Percentiles rank a stretch among this genome's conserved stretches.
Evolutionary conservation across 2,888 invertebrate species (phyloP).

Genomic region (Pharmacophagus antenor): DNA sequence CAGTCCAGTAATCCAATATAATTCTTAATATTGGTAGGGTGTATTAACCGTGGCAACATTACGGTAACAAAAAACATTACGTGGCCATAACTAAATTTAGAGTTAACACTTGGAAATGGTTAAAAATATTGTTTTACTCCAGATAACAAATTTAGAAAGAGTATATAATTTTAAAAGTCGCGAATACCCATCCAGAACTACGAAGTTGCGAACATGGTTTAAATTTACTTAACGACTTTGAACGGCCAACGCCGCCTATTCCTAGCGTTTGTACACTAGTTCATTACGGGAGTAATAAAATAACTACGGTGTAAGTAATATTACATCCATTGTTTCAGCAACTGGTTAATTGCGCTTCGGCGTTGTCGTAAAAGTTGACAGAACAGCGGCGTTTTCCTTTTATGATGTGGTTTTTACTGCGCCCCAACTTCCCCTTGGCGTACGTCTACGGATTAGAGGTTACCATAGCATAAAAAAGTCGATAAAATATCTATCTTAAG

Average conservation of each 20-base stretch:
- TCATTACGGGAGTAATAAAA: background rate
- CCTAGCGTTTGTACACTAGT: background rate
- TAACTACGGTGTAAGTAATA: background rate
- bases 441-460: conserved; percentile 13
- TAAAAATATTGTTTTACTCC: too few species aligned
- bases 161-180: too few species aligned
- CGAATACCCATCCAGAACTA: background rate
- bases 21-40: background rate
- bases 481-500: background rate
- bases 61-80: too few species aligned
- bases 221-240: too few species aligned
- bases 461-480: conserved; percentile 14
- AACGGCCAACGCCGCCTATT: background rate
- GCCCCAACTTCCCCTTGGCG: conserved; percentile 29
- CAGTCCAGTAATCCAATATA: background rate
- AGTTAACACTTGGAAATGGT: background rate
- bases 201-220: background rate
- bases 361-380: conserved; percentile 18
- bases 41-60: too few species aligned
- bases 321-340: conserved; percentile 18
- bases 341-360: conserved; percentile 22
- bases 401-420: conserved; percentile 32
- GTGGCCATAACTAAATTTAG: background rate
- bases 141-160: too few species aligned
- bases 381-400: conserved; percentile 25